Conservation (phyloP, 2,113 vertebrate genomes). For the Nycticryphes semicollaris region DNA sequence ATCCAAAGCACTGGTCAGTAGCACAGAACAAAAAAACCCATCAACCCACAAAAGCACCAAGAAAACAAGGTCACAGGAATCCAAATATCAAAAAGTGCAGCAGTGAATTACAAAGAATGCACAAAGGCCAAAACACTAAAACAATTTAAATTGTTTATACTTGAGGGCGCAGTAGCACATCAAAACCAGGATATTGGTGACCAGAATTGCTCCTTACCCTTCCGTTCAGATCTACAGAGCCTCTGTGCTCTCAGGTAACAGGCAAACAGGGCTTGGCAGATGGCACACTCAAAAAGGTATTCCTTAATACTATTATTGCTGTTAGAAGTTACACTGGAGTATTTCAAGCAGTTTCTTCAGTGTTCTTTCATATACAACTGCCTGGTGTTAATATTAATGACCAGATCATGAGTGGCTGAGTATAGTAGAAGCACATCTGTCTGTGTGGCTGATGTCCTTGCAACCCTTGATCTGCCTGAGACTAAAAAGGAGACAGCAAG, state of each 20-base stretch:
- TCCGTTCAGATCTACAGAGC: background rate
- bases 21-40: background rate
- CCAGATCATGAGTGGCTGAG: background rate
- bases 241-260: background rate
- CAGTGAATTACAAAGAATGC: background rate
- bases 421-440: background rate
- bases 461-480: background rate
- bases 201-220: background rate
- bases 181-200: accelerated
- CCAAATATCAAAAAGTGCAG: background rate
- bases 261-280: background rate
- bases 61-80: background rate
- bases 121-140: background rate
- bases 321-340: background rate
- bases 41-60: background rate
- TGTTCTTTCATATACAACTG: background rate
- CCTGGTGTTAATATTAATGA: background rate
- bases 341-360: background rate
- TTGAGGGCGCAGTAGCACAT: background rate
- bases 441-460: background rate
- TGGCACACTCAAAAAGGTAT: background rate
- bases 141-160: background rate
- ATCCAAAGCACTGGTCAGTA: background rate
- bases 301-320: background rate
- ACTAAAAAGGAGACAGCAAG: background rate